These are phyloP conservation scores for Echinometra lucunter DNA, from an alignment of 53 echinoderm and acorn worm species.

Conservation along the genomic window DNA sequence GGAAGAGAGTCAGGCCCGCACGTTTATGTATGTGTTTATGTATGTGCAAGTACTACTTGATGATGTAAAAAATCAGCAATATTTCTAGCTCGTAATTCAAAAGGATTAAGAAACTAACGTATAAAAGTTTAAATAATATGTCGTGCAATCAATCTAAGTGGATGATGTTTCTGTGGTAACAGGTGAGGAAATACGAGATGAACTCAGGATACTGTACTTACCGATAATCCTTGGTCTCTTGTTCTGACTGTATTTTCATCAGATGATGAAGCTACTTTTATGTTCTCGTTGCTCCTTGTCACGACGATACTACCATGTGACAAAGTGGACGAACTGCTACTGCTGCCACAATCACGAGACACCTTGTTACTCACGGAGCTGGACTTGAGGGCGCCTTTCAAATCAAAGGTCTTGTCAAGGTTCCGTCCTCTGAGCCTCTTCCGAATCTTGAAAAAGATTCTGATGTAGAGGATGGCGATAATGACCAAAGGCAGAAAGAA, in stretches of 20 bases:
- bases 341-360: background rate
- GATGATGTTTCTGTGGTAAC: too few species aligned
- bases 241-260: background rate
- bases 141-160: too few species aligned
- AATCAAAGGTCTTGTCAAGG: background rate
- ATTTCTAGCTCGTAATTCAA: too few species aligned
- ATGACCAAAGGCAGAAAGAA: conserved; percentile 34
- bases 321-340: background rate
- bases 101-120: too few species aligned
- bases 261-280: background rate
- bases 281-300: background rate
- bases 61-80: too few species aligned
- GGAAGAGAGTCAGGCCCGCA: too few species aligned
- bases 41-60: too few species aligned
- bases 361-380: background rate
- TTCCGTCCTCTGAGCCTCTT: background rate
- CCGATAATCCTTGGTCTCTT: background rate
- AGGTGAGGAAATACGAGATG: too few species aligned
- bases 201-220: background rate
- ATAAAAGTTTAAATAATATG: too few species aligned
- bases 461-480: conserved; percentile 46
- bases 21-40: too few species aligned
- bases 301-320: background rate
- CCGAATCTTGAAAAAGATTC: conserved; percentile 27
- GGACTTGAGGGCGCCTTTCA: background rate